Evolutionary conservation across 1,140 invertebrate species (phyloP), one percentile per base, ranked within the genome.

Genomic region (Pomacea maculata): DNA sequence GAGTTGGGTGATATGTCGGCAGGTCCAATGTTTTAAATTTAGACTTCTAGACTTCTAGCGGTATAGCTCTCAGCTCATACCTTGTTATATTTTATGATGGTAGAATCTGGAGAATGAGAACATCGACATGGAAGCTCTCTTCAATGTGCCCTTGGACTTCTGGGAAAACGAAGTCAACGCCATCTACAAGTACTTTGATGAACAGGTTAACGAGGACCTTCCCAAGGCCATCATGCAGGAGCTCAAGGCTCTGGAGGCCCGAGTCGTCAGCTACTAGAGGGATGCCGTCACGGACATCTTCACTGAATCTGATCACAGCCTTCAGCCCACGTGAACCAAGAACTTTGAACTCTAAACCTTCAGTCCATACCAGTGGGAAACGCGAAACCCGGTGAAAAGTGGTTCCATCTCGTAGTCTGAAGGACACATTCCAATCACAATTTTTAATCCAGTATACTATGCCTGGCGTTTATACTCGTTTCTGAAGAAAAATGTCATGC

Each of bases 131-230:
- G 91, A 97, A 7, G 94, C 96, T 86, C 91, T 99, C 3, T 98
- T 99, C 91, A 93, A 93, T 83, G 90, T 99, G 67, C 96, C 97
- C 0, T 96, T 95, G 67, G 94, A 96, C 4, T 99, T 99, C 92
- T 99, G 98, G 98, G 88, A 94, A 57, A 93, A 97, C 85, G 98
- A 99, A 93, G 95, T 93, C 17, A 90, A 94, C 78, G 95, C 95
- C 68, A 94, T 99, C 79, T 94, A 94, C 83, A 95, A 95, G 86
- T 99, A 99, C 91, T 97, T 99, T 88, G 94, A 96, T 55, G 94
- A 96, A 83, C 98, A 99, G 93, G 95, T 99, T 29, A 96, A 95
- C 79, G 86, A 87, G 65, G 89, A 90, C 77, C 81, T 90, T 0
- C 89, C 89, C 15, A 65, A 77, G 21, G 81, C 84, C 54, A 87